Evolutionary conservation across 2,113 vertebrate species (phyloP).

Genomic region (Cygnus atratus): DNA sequence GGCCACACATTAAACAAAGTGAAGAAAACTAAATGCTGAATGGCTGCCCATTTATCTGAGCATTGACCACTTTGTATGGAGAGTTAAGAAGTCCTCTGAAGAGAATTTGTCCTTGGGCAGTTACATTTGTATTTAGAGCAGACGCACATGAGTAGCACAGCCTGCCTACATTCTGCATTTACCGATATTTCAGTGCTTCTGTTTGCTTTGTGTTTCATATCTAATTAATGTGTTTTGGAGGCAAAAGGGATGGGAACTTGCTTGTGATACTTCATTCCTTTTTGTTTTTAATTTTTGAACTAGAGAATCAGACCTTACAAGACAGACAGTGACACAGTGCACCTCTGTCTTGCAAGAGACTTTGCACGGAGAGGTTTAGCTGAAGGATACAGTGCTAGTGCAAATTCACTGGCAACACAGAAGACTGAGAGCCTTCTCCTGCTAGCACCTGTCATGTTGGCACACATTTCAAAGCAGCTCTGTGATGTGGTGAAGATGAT

Average conservation of each 20-base stretch:
- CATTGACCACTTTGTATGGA: neutral
- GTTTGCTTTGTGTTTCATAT: neutral
- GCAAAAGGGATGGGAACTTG: neutral
- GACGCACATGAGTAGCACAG: neutral
- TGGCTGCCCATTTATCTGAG: neutral
- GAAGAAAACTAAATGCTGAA: neutral
- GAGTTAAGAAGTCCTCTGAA: neutral
- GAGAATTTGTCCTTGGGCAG: neutral
- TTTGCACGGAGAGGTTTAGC: neutral
- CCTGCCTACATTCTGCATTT: neutral
- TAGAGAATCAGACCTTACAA: neutral
- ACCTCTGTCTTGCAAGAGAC: neutral
- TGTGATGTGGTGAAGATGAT: neutral
- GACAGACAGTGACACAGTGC: accelerated
- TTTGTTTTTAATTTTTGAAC: neutral
- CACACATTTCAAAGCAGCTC: neutral
- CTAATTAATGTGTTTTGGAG: neutral
- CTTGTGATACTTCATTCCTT: neutral
- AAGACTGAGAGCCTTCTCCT: neutral
- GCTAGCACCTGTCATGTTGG: neutral
- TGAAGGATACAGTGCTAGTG: neutral
- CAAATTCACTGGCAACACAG: neutral
- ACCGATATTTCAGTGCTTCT: neutral
- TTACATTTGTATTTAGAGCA: neutral
- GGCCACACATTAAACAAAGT: neutral